Conservation (phyloP, 1,140 invertebrate species). For the Anastrepha ludens region DNA sequence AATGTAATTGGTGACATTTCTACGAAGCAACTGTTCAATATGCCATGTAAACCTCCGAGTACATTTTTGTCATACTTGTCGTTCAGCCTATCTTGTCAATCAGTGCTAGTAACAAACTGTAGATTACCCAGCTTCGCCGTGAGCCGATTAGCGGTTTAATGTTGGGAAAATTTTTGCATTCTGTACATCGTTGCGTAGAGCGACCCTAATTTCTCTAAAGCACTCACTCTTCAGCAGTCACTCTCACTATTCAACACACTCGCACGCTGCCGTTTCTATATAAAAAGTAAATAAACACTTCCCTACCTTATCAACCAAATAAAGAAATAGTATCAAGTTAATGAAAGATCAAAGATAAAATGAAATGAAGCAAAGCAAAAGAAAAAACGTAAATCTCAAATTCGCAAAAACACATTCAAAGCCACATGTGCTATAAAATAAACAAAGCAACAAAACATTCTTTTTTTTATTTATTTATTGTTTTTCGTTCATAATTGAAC, state of each 20-base stretch:
- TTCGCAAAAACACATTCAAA: slow-evolving; percentile 14
- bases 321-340: not conserved
- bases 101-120: too few species aligned
- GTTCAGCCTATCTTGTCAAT: too few species aligned
- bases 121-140: not conserved
- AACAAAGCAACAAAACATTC: not conserved
- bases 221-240: not conserved
- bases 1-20: too few species aligned
- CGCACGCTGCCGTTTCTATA: too few species aligned
- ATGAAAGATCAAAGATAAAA: slow-evolving; percentile 36
- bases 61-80: too few species aligned
- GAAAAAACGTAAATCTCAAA: not conserved
- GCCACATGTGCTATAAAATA: not conserved
- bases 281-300: too few species aligned
- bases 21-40: too few species aligned
- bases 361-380: not conserved
- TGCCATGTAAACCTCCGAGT: too few species aligned
- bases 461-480: not conserved
- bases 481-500: not conserved
- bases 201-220: not conserved
- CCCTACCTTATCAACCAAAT: not conserved
- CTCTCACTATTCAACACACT: too few species aligned
- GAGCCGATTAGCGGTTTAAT: too few species aligned
- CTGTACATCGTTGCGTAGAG: not conserved
- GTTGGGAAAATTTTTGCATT: too few species aligned